Evolutionary conservation across 2,797 vertebrate genomes (phyloP), one percentile per base, ranked within the genome.

Genomic region (Gallinago solitaria): DNA sequence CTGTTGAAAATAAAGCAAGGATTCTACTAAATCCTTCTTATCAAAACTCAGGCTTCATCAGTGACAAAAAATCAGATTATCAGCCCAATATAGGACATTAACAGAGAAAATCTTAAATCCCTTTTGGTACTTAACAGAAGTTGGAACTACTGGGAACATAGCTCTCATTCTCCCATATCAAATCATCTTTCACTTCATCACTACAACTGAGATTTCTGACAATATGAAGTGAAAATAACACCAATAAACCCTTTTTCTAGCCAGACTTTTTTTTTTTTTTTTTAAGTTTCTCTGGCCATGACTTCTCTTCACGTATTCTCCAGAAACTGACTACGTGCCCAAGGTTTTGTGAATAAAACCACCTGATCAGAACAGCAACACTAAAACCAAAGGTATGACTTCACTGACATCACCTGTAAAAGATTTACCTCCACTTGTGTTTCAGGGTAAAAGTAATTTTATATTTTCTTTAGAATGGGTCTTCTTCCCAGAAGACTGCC

Each of bases 151-250:
- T 83, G 79, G 53, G 54, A 93, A 83, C 32, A 70, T 12, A 83
- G 53, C 24, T 94, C 70, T 95, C 92, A 78, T 92, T 94, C 47
- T 94, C 30, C 90, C 92, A 95, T 12, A 93, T 89, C 75, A 95
- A 96, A 92, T 95, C n/a, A 93, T 71, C 89, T 93, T 94, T 94
- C 53, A 81, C 32, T 96, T 95, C 82, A 61, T 45, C 79, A 84
- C 21, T 63, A 91, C 82, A 89, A 17, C 53, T 39, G 83, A 87
- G 57, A 96, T 95, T 90, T 96, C 91, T 73, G 71, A 74, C 14
- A 92, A 88, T 43, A 82, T 11, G 23, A 68, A 96, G 83, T 41
- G 53, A 60, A 94, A 78, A 68, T 79, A 92, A 86, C 30, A 88
- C 24, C 56, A 83, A 48, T 16, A 77, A 65, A 83, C 17, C 9